Evolutionary conservation across 2,797 vertebrate species (phyloP).

Genomic region (Eleutherodactylus coqui): DNA sequence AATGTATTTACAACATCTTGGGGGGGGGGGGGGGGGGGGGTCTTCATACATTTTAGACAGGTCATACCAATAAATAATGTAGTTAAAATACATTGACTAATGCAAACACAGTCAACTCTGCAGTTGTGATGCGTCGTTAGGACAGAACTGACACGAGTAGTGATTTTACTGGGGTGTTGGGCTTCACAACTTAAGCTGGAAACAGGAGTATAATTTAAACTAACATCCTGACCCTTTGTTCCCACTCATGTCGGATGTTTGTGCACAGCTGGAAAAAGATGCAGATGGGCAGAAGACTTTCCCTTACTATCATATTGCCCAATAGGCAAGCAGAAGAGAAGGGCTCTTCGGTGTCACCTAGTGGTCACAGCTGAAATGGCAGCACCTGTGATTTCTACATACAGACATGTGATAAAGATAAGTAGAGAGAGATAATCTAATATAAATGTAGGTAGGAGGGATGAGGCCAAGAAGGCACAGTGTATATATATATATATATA

Average conservation of each 20-base stretch:
- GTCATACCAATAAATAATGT: too few species aligned
- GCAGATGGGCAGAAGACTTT: not conserved
- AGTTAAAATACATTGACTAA: too few species aligned
- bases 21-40: too few species aligned
- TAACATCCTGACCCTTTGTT: not conserved
- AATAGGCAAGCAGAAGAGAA: not conserved
- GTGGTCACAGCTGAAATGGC: not conserved
- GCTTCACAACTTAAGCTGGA: not conserved
- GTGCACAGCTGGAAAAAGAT: not conserved
- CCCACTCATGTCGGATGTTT: not conserved
- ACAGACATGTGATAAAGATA: not conserved
- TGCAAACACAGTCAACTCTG: not conserved
- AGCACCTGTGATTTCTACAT: not conserved
- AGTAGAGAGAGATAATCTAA: not conserved
- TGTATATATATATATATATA: too few species aligned
- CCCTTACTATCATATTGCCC: not conserved
- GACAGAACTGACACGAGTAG: not conserved
- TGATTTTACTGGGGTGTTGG: not conserved
- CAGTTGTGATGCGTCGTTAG: not conserved
- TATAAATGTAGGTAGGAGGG: too few species aligned
- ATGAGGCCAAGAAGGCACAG: too few species aligned
- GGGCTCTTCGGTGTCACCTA: constrained; percentile 14
- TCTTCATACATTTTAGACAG: too few species aligned
- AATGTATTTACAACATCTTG: too few species aligned
- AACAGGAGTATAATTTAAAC: not conserved